These are phyloP conservation scores for Lipotes vexillifer DNA, from an alignment of 2,113 vertebrate genomes.

Conservation along the genomic window DNA sequence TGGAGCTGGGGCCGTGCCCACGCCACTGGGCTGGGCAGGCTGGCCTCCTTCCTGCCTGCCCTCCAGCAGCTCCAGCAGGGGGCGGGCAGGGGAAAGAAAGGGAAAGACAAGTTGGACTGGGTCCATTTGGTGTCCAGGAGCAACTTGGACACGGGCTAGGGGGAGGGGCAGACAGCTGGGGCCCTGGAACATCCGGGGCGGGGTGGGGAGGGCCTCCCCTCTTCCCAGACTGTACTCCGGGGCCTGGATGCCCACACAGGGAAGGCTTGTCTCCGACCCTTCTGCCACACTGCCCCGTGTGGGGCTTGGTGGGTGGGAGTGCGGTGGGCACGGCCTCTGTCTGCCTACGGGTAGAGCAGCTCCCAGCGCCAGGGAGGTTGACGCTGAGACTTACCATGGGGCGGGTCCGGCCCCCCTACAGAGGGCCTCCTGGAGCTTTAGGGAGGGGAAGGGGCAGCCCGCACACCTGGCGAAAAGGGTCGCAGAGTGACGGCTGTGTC, in stretches of 20 bases:
- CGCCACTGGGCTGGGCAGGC: neutral
- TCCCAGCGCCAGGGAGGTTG: neutral
- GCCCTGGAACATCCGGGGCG: neutral
- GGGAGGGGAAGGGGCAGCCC: neutral
- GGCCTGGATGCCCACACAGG: neutral
- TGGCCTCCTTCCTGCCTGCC: neutral
- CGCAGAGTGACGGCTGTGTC: neutral
- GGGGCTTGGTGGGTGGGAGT: neutral
- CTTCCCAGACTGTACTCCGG: neutral
- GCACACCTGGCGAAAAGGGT: neutral
- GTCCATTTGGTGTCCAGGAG: constrained; percentile 10
- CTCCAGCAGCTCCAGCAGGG: constrained; percentile 55
- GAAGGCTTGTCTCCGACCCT: neutral
- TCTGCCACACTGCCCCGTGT: too few relatives aligned
- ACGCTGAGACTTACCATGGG: neutral
- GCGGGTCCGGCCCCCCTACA: accelerated
- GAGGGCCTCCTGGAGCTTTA: neutral
- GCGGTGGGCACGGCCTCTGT: neutral
- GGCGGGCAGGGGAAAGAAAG: constrained; percentile 33
- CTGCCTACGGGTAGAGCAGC: neutral
- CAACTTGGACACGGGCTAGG: neutral
- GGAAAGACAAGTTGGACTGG: neutral
- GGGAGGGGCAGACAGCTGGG: neutral
- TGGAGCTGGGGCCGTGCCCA: neutral
- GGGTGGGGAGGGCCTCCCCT: neutral